Base-by-base conservation (phyloP, 1,140 invertebrate genomes). In the Heliconius congener region DNA sequence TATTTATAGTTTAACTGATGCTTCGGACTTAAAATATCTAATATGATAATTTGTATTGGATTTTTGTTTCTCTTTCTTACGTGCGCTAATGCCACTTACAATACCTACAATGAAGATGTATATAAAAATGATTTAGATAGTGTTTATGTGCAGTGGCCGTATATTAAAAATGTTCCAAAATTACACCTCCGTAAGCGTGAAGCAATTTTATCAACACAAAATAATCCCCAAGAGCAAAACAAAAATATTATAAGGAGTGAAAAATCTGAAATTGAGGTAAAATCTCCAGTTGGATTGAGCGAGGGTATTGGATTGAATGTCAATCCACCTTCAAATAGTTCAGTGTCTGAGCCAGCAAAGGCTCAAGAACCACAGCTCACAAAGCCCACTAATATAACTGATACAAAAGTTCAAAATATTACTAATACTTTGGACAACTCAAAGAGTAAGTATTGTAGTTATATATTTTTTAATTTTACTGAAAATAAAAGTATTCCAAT, bases 31-130 rank as follows among this genome's bases (percentile, higher is more conserved):
- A 27, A 66, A 66, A 70, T n/a, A 57, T 71, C 71, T 34, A 81
- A 82, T 71, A 86, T 86, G 85, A 71, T 83, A 70, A 42, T 76
- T 52, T 76, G 57, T 27, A 42, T 73, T 50, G 77, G 78, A 34
- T 50, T 82, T 39, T 46, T 83, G 46, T 82, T 82, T 27, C 73
- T 84, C 16, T 79, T 83, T 52, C 66, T 86, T 37, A 82, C 78
- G 42, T 86, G 74, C 74, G 83, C 80, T 23, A 77, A 78, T 34
- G 82, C 80, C 72, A 74, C 66, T 34, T 70, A 81, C 76, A 79
- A 81, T 77, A 52, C 55, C 71, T 66, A 77, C 27, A 77, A 79
- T 71, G 18, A 72, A 52, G 50, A 66, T 23, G 57, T 52, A 13
- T 74, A n/a, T 18, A 46, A 16, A 73, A 60, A 27, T 23, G 46